These are phyloP conservation scores for Salvelinus namaycush DNA, from an alignment of 2,113 vertebrate species.

Conservation along the genomic window DNA sequence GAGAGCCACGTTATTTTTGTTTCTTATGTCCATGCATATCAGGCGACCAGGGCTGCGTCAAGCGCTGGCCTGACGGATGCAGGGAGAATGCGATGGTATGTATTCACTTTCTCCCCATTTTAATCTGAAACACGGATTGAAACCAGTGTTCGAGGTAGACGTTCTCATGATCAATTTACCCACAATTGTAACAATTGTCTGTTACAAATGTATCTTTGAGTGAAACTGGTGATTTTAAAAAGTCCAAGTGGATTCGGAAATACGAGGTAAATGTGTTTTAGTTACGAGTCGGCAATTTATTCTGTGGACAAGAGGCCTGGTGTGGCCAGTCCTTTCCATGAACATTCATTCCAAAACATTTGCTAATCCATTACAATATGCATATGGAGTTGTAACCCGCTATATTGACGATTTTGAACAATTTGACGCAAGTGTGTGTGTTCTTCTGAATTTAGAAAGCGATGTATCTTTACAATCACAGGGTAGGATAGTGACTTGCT, in stretches of 20 bases:
- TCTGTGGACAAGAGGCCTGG: constrained; percentile 63
- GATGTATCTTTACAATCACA: background rate
- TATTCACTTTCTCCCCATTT: constrained; percentile 43
- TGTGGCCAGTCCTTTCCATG: constrained; percentile 59
- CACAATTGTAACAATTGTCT: background rate
- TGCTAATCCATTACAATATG: constrained; percentile 50
- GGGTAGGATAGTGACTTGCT: background rate
- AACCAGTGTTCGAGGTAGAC: constrained; percentile 34
- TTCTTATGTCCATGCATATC: constrained; percentile 60
- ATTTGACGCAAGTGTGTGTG: background rate
- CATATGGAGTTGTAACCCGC: constrained; percentile 7
- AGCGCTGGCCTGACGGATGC: constrained; percentile 70
- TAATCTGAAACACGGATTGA: constrained; percentile 25
- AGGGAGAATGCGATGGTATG: constrained; percentile 67
- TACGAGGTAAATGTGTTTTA: constrained; percentile 9
- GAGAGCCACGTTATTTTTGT: constrained; percentile 36
- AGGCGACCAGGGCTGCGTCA: constrained; percentile 70
- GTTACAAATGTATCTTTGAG: background rate
- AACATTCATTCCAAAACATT: constrained; percentile 44
- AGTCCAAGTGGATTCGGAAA: background rate
- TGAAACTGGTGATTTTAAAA: no score
- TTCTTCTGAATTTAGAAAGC: background rate
- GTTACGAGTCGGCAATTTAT: constrained; percentile 52
- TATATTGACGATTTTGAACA: background rate
- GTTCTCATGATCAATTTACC: constrained; percentile 38